Evolutionary conservation across 1,140 invertebrate genomes (phyloP), one percentile per base, ranked within the genome.

Genomic region (Phenacoccus solenopsis): DNA sequence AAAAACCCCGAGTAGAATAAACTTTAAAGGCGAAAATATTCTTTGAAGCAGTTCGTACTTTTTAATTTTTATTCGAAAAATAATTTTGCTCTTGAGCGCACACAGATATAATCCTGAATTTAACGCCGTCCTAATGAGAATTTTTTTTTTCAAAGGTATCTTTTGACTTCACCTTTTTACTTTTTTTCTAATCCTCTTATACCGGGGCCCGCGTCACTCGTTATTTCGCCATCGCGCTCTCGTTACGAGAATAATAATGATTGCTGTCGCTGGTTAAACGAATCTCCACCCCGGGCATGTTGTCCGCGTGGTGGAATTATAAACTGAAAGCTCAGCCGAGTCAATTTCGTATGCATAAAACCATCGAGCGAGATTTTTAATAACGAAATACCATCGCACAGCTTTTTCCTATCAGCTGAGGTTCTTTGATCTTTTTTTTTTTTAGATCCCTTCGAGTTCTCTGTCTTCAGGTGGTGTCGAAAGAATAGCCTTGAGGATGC

Each of bases 41-140:
- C 59, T 64, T 64, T 64, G 59, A 64, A 64, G 59, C 59, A 22
- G 59, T 64, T 25, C 22, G 59, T 27, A 27, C 5, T 64, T 27
- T 64, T 64, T 64, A 64, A 64, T 64, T 64, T 64, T 64, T 64
- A 64, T 64, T 64, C 25, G 21, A 64, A 64, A 64, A 64, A 64
- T 64, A 64, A 64, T 64, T 64, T 64, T 64, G 59, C 25, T 64
- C 25, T 64, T 64, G 59, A 64, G 59, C 59, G 59, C 12, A 16
- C 59, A 27, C 59, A 64, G 22, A 25, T 27, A 64, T 64, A 64
- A 64, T 64, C 59, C 59, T 24, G 59, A 64, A 64, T 64, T 64
- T 64, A 64, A 27, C 59, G 59, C 59, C 59, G 22, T 64, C 25
- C 59, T 64, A 64, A 64, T 64, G 59, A 64, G 59, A 64, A 64